phyloP scores from a whole-genome alignment of 2,797 vertebrate species.

The Crenuchus spilurus region DNA sequence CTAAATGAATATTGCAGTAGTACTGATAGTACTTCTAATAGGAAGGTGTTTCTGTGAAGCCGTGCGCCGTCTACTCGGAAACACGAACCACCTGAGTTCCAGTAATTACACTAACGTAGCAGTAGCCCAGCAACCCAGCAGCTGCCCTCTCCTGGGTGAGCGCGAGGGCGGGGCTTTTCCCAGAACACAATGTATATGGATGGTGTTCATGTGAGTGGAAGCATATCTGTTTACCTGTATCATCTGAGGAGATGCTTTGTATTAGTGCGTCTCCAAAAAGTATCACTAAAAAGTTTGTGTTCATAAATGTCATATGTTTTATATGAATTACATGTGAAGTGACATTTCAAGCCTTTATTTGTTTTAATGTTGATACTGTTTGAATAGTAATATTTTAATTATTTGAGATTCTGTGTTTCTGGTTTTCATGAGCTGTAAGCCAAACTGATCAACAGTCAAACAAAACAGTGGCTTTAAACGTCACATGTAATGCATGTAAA shows the following conservation, averaged over 20 bases:
- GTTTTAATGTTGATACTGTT: no score
- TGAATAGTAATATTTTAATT: no score
- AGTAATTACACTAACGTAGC: constrained; percentile 63
- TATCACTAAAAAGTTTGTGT: no score
- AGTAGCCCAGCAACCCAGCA: constrained; percentile 72
- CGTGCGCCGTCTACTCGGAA: constrained; percentile 30
- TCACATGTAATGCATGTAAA: no score
- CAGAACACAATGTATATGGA: constrained; percentile 22
- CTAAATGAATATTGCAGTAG: constrained; percentile 43
- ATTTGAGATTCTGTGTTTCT: no score
- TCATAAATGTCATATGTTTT: no score
- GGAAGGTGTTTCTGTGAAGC: constrained; percentile 46
- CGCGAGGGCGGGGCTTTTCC: constrained; percentile 57
- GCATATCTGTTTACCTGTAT: constrained; percentile 4
- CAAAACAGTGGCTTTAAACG: no score
- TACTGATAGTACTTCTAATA: constrained; percentile 22
- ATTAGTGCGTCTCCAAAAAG: no score
- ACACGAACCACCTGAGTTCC: constrained; percentile 66
- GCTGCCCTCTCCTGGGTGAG: constrained; percentile 62
- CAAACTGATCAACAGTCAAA: no score
- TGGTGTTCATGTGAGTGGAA: neutral
- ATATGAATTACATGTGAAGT: no score
- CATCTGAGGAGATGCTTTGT: neutral
- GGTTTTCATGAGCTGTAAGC: no score
- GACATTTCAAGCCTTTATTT: no score